Evolutionary conservation across 2,797 vertebrate genomes (phyloP).

Genomic region (Acanthornis magna): DNA sequence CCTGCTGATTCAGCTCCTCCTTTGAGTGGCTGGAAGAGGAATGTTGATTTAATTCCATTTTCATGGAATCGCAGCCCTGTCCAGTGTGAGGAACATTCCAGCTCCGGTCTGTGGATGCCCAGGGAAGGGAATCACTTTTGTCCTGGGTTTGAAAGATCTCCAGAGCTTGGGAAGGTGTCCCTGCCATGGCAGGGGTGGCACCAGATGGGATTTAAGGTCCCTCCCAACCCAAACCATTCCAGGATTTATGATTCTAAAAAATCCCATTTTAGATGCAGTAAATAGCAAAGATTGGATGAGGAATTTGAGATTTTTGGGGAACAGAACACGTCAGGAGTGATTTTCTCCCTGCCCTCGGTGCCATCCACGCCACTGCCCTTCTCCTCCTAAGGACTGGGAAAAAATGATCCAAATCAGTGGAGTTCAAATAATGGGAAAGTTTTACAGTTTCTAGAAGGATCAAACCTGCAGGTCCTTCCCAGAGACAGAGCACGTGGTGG

Average conservation of each 20-base stretch:
- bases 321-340: not conserved
- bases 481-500: too few species aligned
- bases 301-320: not conserved
- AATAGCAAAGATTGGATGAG: not conserved
- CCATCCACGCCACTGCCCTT: not conserved
- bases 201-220: not conserved
- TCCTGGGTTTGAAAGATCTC: not conserved
- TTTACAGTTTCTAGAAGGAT: too few species aligned
- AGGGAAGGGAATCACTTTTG: not conserved
- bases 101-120: not conserved
- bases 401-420: too few species aligned
- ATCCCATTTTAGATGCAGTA: not conserved
- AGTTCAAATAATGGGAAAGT: too few species aligned
- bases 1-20: not conserved
- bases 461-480: too few species aligned
- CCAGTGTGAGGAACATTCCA: not conserved
- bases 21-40: not conserved
- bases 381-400: too few species aligned
- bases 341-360: not conserved
- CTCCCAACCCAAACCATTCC: too few species aligned
- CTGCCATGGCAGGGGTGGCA: not conserved
- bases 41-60: fast-evolving
- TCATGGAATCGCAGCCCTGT: not conserved
- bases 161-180: not conserved
- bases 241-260: not conserved